These are phyloP conservation scores for Conger conger DNA, from an alignment of 2,113 vertebrate genomes.

Conservation along the genomic window DNA sequence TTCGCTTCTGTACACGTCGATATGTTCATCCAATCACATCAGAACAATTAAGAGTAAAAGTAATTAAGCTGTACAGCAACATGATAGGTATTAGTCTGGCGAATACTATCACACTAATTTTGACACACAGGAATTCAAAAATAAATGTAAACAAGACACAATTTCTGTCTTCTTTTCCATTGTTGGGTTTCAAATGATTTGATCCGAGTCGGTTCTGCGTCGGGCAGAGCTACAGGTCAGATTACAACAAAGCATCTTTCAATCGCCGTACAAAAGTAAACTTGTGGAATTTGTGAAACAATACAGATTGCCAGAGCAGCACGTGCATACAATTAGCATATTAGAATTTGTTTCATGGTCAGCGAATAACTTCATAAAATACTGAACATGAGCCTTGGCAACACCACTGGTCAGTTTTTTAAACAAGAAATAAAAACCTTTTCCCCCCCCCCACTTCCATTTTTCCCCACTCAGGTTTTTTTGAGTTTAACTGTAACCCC, in stretches of 20 bases:
- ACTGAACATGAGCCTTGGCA: neutral
- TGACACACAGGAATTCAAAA: neutral
- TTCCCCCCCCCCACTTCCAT: neutral
- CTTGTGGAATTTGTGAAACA: neutral
- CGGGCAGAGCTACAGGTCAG: neutral
- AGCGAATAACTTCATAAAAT: too few species aligned
- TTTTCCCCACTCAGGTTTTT: neutral
- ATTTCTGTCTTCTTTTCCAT: neutral
- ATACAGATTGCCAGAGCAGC: neutral
- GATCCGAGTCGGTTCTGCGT: neutral
- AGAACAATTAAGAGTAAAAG: neutral
- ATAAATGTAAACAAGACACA: neutral
- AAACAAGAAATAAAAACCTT: neutral
- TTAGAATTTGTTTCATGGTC: neutral
- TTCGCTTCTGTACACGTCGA: constrained; percentile 66
- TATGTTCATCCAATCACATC: constrained; percentile 4
- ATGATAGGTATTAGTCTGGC: neutral
- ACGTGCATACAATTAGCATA: neutral
- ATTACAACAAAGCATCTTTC: neutral
- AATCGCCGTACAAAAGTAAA: neutral
- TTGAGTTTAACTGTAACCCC: neutral
- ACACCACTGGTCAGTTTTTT: neutral
- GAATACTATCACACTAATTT: neutral
- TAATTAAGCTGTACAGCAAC: constrained; percentile 1
- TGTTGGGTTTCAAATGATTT: neutral